Percentiles rank a stretch among this genome's conserved stretches.
Conservation (phyloP, 2,113 vertebrate species). For the Helogale parvula region DNA sequence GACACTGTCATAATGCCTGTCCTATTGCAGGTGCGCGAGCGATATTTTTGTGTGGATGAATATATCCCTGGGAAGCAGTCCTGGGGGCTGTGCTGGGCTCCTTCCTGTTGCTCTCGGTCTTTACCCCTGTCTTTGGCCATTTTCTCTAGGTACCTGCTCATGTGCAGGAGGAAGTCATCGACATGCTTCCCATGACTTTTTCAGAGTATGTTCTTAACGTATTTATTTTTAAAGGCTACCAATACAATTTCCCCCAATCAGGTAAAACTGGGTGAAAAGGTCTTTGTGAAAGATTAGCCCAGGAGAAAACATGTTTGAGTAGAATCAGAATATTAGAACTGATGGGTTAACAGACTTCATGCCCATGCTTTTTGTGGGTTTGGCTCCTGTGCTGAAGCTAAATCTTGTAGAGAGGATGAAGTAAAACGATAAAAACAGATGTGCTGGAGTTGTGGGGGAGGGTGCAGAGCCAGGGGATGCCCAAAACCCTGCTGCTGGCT, state of each 20-base stretch:
- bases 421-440: not conserved
- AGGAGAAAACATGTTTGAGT: not conserved
- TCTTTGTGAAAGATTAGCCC: slow-evolving; percentile 10
- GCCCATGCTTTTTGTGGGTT: not conserved
- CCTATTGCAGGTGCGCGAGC: not conserved
- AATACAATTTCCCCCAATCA: not conserved
- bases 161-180: not conserved
- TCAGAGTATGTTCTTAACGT: not conserved
- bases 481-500: not conserved
- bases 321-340: not conserved
- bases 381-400: not conserved
- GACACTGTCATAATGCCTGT: not conserved
- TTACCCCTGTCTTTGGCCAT: not conserved
- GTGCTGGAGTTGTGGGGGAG: not conserved
- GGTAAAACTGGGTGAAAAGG: not conserved
- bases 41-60: not conserved
- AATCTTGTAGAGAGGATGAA: not conserved
- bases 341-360: not conserved
- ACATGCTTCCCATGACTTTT: not conserved
- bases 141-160: not conserved
- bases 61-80: not conserved
- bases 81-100: not conserved
- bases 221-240: slow-evolving; percentile 46
- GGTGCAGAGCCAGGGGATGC: not conserved
- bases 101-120: not conserved